Base-by-base conservation (phyloP, 2,888 invertebrate genomes). In the Flabesymbios commensalis region DNA sequence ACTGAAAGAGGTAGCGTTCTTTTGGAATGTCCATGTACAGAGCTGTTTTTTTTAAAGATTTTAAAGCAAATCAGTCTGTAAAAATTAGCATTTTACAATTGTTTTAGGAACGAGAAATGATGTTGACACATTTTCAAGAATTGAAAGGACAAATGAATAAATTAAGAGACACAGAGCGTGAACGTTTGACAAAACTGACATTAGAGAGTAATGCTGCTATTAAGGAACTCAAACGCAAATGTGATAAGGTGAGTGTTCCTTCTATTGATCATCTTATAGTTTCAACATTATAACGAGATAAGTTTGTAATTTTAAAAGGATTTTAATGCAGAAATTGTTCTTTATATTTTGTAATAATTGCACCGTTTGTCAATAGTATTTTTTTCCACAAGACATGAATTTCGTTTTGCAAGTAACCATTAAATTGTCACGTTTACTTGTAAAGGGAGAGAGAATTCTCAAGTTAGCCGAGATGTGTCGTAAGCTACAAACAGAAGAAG, bases 81-180 rank as follows among this genome's bases (percentile, higher is more conserved):
- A 29, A 51, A 10, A 31, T 29, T 10, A 14, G 10, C 19, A 29
- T 31, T 7, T 17, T 29, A 51, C 10, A 29, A 29, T 51, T 28
- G 10, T 51, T 29, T 19, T 58, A 81, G 80, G 82, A 82, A 56
- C 61, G 78, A 53, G 82, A 82, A 59, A 72, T 71, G 43, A 80
- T 81, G 78, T 63, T 76, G 52, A 72, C 72, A 2, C 79, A 79
- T 63, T 79, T 36, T 32, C 33, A 81, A 57, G 78, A 78, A 7
- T 66, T 83, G 56, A 83, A 83, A 63, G 74, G 75, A 26, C 76
- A 83, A 64, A 81, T 83, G 81, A 82, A 80, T 69, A 79, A 78
- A 65, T 72, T 82, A 41, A 63, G 82, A 53, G 80, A 79, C 41
- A 66, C 65, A 10, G 79, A 82, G 65, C 67, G 78, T 53, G 77